phyloP scores from a whole-genome alignment of 2,113 vertebrate species.

The Felis chaus region DNA sequence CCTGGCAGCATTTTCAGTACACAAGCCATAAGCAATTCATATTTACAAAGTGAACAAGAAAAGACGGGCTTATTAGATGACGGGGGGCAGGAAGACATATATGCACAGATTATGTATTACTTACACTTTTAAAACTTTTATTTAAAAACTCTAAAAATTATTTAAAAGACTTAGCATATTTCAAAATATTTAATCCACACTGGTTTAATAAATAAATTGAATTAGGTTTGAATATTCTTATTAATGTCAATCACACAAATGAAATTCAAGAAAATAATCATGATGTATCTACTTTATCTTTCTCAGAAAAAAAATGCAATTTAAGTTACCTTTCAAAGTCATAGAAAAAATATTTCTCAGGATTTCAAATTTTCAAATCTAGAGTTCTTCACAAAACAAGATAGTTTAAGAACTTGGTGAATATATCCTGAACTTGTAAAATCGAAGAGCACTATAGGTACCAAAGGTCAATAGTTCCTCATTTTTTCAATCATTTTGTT shows the following conservation, averaged over 20 bases:
- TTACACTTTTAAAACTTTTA: background rate
- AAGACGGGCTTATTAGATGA: background rate
- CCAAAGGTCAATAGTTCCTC: background rate
- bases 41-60: slow-evolving; percentile 77
- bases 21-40: slow-evolving; percentile 78
- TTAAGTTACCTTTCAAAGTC: slow-evolving; percentile 61
- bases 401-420: background rate
- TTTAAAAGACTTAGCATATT: slow-evolving; percentile 74
- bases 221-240: slow-evolving; percentile 73
- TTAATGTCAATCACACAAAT: slow-evolving; percentile 61
- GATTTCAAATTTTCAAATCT: slow-evolving; percentile 2
- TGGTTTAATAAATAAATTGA: slow-evolving; percentile 53
- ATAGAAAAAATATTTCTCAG: slow-evolving; percentile 47
- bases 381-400: slow-evolving; percentile 4
- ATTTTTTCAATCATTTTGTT: slow-evolving; percentile 15
- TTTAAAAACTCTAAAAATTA: slow-evolving; percentile 68
- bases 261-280: slow-evolving; percentile 50
- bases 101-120: background rate
- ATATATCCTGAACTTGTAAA: background rate
- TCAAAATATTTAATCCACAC: slow-evolving; percentile 21
- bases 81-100: background rate
- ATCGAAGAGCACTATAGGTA: slow-evolving; percentile 19
- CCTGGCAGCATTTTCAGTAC: slow-evolving; percentile 83
- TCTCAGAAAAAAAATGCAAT: slow-evolving; percentile 16
- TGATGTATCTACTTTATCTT: background rate